Evolutionary conservation across 2,797 vertebrate species (phyloP).

Genomic region (Gobio occitaniae): DNA sequence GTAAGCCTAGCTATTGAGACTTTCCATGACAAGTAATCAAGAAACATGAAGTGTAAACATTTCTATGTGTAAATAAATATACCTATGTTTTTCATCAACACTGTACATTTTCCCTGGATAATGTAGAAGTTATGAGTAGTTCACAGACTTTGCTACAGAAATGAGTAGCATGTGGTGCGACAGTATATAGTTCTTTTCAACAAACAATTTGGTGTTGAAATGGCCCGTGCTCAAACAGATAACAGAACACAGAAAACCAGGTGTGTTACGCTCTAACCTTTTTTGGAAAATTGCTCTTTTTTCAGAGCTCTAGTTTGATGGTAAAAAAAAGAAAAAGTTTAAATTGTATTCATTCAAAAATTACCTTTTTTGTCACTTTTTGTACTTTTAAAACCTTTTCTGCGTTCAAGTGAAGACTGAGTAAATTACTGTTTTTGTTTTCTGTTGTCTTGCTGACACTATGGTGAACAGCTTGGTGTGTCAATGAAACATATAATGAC

Average conservation of each 20-base stretch:
- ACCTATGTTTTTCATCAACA: background rate
- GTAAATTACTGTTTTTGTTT: background rate
- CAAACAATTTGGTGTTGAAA: constrained; percentile 8
- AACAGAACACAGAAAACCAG: background rate
- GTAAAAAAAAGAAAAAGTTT: background rate
- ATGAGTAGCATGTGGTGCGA: background rate
- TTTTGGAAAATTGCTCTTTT: background rate
- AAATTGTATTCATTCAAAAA: background rate
- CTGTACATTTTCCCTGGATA: background rate
- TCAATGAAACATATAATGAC: background rate
- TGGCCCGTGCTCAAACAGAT: background rate
- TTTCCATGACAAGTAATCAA: background rate
- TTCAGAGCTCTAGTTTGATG: background rate
- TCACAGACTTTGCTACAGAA: background rate
- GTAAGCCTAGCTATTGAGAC: background rate
- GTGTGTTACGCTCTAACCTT: background rate
- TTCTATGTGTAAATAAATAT: background rate
- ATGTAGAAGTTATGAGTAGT: background rate
- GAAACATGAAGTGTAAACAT: background rate
- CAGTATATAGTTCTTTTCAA: background rate
- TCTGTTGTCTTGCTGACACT: background rate
- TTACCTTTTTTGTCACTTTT: background rate
- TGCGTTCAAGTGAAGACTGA: background rate
- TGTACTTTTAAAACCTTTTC: background rate
- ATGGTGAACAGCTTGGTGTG: background rate